A percentile compares a stretch with the other conserved stretches of the same genome.
Conservation (phyloP, 30 jellyfish, hydroid and myxozoan genomes). For the Aurelia sp. region DNA sequence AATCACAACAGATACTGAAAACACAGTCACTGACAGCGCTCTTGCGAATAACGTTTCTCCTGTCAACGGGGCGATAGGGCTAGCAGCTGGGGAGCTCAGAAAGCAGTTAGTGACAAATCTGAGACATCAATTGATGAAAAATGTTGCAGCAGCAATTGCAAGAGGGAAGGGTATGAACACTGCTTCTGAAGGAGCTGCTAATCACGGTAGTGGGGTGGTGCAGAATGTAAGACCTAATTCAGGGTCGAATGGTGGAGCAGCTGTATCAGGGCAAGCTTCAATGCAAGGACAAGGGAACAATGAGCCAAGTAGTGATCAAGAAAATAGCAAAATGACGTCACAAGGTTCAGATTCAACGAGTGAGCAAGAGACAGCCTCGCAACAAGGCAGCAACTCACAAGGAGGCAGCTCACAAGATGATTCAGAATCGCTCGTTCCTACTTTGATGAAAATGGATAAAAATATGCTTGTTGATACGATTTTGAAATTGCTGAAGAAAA, state of each 20-base stretch:
- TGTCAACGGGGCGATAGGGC: slow-evolving; percentile 41
- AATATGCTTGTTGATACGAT: slow-evolving; percentile 70
- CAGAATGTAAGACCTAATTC: neutral
- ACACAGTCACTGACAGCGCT: slow-evolving; percentile 7
- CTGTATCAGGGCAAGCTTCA: neutral
- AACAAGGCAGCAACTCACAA: slow-evolving; percentile 36
- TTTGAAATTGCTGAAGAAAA: slow-evolving; percentile 78
- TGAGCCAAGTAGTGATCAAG: slow-evolving; percentile 12
- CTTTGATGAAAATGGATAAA: slow-evolving; percentile 85
- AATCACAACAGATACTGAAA: slow-evolving; percentile 35
- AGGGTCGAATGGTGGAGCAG: neutral
- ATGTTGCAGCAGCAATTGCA: slow-evolving; percentile 73
- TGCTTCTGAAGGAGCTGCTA: neutral
- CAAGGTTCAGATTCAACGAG: neutral
- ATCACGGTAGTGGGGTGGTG: neutral
- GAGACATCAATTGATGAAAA: slow-evolving; percentile 61
- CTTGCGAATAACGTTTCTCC: slow-evolving; percentile 62
- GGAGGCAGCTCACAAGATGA: slow-evolving; percentile 11
- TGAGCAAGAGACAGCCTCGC: neutral
- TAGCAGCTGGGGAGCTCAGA: slow-evolving; percentile 71
- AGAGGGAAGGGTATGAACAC: slow-evolving; percentile 19
- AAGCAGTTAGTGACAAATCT: slow-evolving; percentile 67
- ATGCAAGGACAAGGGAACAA: slow-evolving; percentile 9
- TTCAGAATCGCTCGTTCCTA: slow-evolving; percentile 51
- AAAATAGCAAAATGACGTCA: neutral